phyloP scores from a whole-genome alignment of 2,888 invertebrate genomes.

The Seira musarum region DNA sequence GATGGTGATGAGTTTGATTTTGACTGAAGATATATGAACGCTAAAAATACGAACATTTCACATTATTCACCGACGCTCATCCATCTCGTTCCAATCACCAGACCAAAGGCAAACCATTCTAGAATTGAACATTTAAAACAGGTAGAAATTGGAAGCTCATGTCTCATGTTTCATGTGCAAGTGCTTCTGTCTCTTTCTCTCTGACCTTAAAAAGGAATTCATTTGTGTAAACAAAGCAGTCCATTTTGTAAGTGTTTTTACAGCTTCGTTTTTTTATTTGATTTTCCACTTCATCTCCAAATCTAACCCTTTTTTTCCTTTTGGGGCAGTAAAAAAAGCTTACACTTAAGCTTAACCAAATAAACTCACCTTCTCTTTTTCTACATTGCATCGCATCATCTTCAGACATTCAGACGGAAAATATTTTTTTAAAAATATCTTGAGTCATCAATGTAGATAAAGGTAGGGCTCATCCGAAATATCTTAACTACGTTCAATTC shows the following conservation, averaged over 20 bases:
- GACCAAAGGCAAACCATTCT: too few species aligned
- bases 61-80: too few species aligned
- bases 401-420: neutral
- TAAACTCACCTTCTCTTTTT: neutral
- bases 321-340: neutral
- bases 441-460: neutral
- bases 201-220: neutral
- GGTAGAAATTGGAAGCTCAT: neutral
- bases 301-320: neutral
- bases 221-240: neutral
- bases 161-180: too few species aligned
- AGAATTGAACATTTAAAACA: neutral
- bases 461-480: neutral
- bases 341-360: neutral
- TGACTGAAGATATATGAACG: too few species aligned
- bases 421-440: neutral
- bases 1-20: too few species aligned
- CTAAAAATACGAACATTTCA: neutral
- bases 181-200: too few species aligned
- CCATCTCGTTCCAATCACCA: too few species aligned
- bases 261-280: constrained; percentile 46
- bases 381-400: too few species aligned
- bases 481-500: too few species aligned
- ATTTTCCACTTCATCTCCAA: constrained; percentile 56
- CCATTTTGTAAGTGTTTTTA: neutral